A percentile compares a stretch with the other conserved stretches of the same genome.
Evolutionary conservation across 1,140 invertebrate genomes (phyloP).

Genomic region (Tetranychus cinnabarinus): DNA sequence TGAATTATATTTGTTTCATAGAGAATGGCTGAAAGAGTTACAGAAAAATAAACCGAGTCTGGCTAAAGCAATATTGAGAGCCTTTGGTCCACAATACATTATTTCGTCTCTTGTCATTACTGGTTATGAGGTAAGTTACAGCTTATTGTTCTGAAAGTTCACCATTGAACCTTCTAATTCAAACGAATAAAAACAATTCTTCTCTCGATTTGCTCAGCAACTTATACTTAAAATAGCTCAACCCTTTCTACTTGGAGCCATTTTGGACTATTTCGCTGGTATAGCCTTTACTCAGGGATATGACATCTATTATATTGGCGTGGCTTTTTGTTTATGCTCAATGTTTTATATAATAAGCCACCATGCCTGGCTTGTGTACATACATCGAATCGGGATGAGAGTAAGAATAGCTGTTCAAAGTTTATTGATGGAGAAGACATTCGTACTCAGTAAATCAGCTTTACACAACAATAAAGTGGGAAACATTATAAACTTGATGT

Average conservation of each 20-base stretch:
- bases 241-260: conserved; percentile 12
- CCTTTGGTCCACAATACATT: conserved; percentile 1
- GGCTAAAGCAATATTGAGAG: neutral
- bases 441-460: conserved; percentile 29
- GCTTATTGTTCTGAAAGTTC: too few species aligned
- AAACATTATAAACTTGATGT: conserved; percentile 72
- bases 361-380: conserved; percentile 23
- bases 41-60: conserved; percentile 2
- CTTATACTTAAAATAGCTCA: conserved; percentile 12
- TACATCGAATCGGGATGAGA: neutral
- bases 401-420: conserved; percentile 24
- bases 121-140: neutral
- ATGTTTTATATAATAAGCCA: conserved; percentile 40
- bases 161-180: too few species aligned
- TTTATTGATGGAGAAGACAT: conserved; percentile 22
- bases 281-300: neutral
- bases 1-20: neutral
- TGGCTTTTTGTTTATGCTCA: conserved; percentile 11
- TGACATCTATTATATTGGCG: neutral
- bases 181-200: too few species aligned
- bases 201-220: neutral
- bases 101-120: neutral
- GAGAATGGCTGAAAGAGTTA: conserved; percentile 4
- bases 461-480: conserved; percentile 51
- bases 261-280: conserved; percentile 10